Evolutionary conservation across 2,888 invertebrate genomes (phyloP), one percentile per base, ranked within the genome.

Genomic region (Cheilosia soror): DNA sequence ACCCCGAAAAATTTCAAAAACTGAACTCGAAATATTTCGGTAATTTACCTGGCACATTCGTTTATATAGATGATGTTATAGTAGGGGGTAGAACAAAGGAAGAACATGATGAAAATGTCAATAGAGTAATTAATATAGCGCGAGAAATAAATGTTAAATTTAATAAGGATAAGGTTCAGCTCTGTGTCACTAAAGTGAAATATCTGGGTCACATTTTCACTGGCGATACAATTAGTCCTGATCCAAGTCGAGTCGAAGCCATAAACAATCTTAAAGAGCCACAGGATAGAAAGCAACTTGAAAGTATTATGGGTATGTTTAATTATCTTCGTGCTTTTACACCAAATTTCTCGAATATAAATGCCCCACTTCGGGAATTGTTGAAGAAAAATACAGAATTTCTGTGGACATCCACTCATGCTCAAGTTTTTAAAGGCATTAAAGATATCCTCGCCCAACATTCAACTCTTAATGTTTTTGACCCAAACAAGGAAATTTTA

Each of bases 311-410:
- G 55, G 80, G 73, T n/a, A 68, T 77, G 40, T 25, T 83, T 15
- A 77, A 83, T 49, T 87, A 88, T 88, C 57, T 85, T 82, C 68
- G 58, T 87, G 31, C 76, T 72, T 75, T 88, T 88, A 29, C 81
- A 49, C 81, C 82, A 40, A 87, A 78, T 47, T 72, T 83, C 40
- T 86, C 86, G 2, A 51, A 68, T 29, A 11, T 49, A 60, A 62
- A 76, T 44, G 63, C 69, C 15, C 47, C 49, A 11, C 58, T 49
- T 2, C 7, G 20, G 11, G 7, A 15, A 20, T 2, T 49, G 9
- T 31, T 31, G 31, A 84, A 33, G 25, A 53, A 53, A 57, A 57
- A 57, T 4, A 33, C 31, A 31, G 57, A 57, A 0, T 80, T 9
- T 49, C 47, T 5, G 37, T 60, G 65, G 55, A 57, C n/a, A 11